A percentile compares a stretch with the other conserved stretches of the same genome.
phyloP scores from a whole-genome alignment of 2,113 vertebrate species.

The Nycticryphes semicollaris region DNA sequence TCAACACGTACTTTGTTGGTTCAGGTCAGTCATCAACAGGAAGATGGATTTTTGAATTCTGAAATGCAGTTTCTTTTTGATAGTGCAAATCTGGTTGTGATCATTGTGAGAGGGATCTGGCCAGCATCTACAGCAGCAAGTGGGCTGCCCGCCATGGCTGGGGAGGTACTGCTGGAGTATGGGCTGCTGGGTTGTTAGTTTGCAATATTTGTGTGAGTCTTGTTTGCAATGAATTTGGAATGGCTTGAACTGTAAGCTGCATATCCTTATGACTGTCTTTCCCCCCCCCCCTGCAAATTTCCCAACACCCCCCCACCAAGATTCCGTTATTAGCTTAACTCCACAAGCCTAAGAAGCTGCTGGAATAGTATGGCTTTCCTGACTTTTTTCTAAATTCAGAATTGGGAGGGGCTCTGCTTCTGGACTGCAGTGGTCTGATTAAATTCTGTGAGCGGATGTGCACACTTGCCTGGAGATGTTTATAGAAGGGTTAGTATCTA shows the following conservation, averaged over 20 bases:
- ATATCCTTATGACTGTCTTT: neutral
- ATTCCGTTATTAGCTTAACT: neutral
- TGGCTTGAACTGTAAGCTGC: neutral
- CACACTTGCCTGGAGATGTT: neutral
- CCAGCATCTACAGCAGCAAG: neutral
- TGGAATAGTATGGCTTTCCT: neutral
- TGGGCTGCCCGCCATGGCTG: neutral
- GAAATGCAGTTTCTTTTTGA: neutral
- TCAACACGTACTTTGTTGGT: accelerated
- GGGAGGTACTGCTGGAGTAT: accelerated
- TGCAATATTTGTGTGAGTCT: accelerated
- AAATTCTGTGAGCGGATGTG: neutral
- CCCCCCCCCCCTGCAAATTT: neutral
- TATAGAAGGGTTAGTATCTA: neutral
- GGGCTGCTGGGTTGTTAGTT: neutral
- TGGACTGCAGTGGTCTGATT: neutral
- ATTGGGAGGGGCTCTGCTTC: neutral
- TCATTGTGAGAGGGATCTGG: neutral
- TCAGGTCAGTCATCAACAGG: too few relatives aligned
- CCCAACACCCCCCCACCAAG: too few relatives aligned
- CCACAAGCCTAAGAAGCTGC: neutral
- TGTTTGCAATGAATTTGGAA: neutral
- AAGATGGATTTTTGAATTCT: neutral
- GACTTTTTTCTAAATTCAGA: neutral
- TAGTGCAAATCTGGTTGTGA: neutral